A percentile compares a stretch with the other conserved stretches of the same genome.
phyloP scores from a whole-genome alignment of 2,797 vertebrate genomes.

The Xenops minutus region DNA sequence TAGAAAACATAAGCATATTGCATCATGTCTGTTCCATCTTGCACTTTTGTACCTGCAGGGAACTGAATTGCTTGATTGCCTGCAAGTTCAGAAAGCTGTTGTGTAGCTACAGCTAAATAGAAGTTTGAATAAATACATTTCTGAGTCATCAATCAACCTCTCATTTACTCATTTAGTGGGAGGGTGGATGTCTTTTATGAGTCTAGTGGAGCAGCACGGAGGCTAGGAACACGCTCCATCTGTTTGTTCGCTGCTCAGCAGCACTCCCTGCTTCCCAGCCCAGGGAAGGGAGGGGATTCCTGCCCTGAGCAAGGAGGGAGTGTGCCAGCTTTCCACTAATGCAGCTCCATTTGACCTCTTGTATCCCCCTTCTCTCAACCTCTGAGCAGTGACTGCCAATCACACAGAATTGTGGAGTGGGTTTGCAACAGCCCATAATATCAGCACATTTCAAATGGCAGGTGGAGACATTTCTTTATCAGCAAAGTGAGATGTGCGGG shows the following conservation, averaged over 20 bases:
- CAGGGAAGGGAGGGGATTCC: neutral
- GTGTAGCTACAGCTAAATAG: neutral
- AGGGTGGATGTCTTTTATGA: neutral
- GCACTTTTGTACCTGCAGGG: neutral
- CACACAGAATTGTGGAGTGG: neutral
- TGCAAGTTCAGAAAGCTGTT: neutral
- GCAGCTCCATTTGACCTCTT: accelerated
- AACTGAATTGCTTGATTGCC: neutral
- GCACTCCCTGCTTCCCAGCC: accelerated
- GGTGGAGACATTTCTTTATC: neutral
- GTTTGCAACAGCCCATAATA: neutral
- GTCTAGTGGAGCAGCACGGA: neutral
- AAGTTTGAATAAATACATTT: slow-evolving; percentile 1
- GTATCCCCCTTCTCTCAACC: accelerated
- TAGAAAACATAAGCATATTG: neutral
- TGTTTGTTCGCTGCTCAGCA: neutral
- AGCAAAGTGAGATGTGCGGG: neutral
- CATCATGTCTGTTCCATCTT: neutral
- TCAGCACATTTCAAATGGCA: neutral
- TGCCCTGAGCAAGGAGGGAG: neutral
- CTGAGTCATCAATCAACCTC: slow-evolving; percentile 36
- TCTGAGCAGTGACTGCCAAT: neutral
- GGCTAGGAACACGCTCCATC: neutral
- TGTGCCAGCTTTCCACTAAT: neutral
- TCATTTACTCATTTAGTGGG: slow-evolving; percentile 34